Conservation (phyloP, 2,888 invertebrate genomes). For the Campoletis raptor region DNA sequence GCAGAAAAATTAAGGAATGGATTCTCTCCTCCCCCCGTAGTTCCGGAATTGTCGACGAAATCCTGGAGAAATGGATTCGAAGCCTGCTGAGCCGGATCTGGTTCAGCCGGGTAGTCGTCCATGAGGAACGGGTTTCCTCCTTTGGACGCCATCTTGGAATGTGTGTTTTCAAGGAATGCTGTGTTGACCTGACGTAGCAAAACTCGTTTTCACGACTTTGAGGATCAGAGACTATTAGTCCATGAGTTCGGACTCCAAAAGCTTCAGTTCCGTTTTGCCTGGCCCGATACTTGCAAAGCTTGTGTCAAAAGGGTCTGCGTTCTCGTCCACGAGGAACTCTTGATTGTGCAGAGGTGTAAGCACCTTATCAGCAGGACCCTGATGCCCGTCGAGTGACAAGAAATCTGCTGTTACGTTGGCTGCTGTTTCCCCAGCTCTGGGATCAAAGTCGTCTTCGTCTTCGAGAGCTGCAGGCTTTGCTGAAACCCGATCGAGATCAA, state of each 20-base stretch:
- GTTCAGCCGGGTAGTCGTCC: conserved; percentile 87
- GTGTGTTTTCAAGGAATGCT: background rate
- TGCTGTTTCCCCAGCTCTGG: conserved; percentile 83
- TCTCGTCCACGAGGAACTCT: conserved; percentile 81
- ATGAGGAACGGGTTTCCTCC: conserved; percentile 93
- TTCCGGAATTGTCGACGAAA: conserved; percentile 86
- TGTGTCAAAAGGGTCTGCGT: conserved; percentile 93
- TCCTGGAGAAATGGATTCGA: conserved; percentile 90
- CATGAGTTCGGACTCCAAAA: conserved; percentile 91
- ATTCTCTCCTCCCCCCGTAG: conserved; percentile 86
- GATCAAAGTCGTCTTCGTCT: conserved; percentile 86
- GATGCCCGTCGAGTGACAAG: conserved; percentile 86
- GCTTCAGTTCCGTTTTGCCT: conserved; percentile 91
- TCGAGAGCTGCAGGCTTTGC: conserved; percentile 48
- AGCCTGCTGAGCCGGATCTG: conserved; percentile 86
- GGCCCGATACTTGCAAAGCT: conserved; percentile 91
- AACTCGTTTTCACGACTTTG: background rate
- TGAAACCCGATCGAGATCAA: conserved; percentile 71
- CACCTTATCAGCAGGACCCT: conserved; percentile 84
- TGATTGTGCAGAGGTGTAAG: conserved; percentile 84
- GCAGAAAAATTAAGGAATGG: conserved; percentile 80
- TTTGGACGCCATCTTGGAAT: conserved; percentile 86
- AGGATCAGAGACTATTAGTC: conserved; percentile 76
- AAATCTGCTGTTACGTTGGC: conserved; percentile 82
- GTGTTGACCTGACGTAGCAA: background rate